phyloP scores from a whole-genome alignment of 1,140 invertebrate species.

The Halotydeus destructor region DNA sequence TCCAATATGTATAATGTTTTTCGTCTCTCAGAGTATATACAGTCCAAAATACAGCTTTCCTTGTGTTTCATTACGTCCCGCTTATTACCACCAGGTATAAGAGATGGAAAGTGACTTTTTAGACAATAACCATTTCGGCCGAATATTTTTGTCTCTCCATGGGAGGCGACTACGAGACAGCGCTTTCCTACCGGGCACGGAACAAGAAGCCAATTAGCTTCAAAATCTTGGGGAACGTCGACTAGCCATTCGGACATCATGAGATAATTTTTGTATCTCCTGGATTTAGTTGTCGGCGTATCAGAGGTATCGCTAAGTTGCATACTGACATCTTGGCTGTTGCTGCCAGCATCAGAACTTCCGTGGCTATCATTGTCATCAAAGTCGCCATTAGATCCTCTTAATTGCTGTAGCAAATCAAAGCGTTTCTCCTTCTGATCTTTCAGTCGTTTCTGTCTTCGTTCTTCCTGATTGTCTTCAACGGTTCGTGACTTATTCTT shows the following conservation, averaged over 20 bases:
- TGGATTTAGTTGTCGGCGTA: not conserved
- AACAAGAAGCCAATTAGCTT: slow-evolving; percentile 53
- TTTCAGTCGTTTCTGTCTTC: slow-evolving; percentile 1
- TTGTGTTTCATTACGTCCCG: slow-evolving; percentile 14
- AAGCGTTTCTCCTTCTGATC: slow-evolving; percentile 3
- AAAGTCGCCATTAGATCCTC: too few species aligned
- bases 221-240: slow-evolving; percentile 55
- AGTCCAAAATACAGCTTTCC: slow-evolving; percentile 40
- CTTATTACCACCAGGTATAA: slow-evolving; percentile 48
- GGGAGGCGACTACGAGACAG: slow-evolving; percentile 46
- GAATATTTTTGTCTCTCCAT: slow-evolving; percentile 47
- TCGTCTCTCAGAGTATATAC: slow-evolving; percentile 40
- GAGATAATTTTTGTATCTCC: slow-evolving; percentile 23
- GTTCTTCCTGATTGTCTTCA: slow-evolving; percentile 2
- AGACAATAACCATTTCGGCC: slow-evolving; percentile 40
- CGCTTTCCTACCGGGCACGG: slow-evolving; percentile 59
- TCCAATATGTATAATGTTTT: slow-evolving; percentile 56
- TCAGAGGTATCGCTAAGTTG: not conserved
- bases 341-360: not conserved
- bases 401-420: not conserved
- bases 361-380: not conserved
- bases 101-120: slow-evolving; percentile 36
- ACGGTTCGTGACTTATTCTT: not conserved
- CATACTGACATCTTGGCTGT: not conserved
- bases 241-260: slow-evolving; percentile 81